A percentile compares a stretch with the other conserved stretches of the same genome.
Conservation (phyloP, 2,797 vertebrate genomes). For the Mareca strepera region DNA sequence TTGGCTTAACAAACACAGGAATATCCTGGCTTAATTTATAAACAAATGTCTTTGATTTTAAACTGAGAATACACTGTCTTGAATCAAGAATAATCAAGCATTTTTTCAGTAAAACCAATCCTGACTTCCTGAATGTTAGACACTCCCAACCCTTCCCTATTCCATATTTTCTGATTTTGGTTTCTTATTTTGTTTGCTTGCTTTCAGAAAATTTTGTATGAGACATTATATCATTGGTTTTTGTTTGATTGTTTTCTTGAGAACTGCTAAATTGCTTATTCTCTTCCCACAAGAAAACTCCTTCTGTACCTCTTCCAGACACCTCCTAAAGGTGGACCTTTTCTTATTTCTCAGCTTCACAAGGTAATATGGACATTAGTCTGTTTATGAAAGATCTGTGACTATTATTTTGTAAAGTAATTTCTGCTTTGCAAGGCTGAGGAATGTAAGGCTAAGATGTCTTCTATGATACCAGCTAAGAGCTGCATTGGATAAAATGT, state of each 20-base stretch:
- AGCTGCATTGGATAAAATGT: background rate
- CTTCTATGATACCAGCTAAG: background rate
- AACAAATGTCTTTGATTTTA: background rate
- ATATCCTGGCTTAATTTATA: background rate
- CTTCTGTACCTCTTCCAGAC: background rate
- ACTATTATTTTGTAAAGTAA: background rate
- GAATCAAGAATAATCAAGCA: background rate
- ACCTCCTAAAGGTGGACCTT: background rate
- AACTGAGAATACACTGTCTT: background rate
- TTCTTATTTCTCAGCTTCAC: background rate
- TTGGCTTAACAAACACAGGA: accelerated
- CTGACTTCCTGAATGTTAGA: background rate
- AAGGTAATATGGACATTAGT: accelerated
- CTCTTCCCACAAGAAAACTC: background rate
- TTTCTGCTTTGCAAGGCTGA: background rate
- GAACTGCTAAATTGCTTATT: accelerated
- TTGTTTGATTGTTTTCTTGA: background rate
- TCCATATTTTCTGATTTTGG: background rate
- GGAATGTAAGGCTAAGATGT: background rate
- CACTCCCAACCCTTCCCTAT: accelerated
- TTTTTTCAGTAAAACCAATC: background rate
- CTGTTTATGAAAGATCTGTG: accelerated
- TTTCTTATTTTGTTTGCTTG: too few relatives aligned
- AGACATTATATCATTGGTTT: background rate
- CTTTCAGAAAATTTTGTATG: too few relatives aligned